Conservation (phyloP, 1,140 invertebrate species). For the Calosoma granatense region DNA sequence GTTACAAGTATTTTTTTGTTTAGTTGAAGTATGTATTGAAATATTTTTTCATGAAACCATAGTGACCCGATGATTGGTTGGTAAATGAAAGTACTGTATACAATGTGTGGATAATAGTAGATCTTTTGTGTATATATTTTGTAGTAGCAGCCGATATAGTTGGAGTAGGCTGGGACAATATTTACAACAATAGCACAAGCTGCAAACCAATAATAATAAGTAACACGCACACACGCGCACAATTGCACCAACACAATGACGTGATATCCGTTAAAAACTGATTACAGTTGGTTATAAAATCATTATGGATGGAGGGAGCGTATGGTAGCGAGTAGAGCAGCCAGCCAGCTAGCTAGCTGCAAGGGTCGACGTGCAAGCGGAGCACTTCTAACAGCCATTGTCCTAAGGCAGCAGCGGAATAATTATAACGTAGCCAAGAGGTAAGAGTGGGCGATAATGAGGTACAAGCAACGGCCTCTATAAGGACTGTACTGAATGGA, state of each 20-base stretch:
- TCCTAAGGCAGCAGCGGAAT: neutral
- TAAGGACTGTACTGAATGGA: neutral
- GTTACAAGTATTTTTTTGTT: no score
- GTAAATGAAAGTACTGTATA: no score
- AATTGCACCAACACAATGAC: neutral
- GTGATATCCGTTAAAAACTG: neutral
- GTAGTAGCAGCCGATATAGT: no score
- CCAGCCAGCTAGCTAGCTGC: no score
- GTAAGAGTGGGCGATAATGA: conserved; percentile 3
- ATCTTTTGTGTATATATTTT: no score
- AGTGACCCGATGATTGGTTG: no score
- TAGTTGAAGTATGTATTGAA: no score
- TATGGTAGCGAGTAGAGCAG: no score
- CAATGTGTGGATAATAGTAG: no score
- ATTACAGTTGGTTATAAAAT: neutral
- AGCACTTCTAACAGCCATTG: neutral
- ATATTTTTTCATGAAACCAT: no score
- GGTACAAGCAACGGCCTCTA: conserved; percentile 2
- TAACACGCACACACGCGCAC: neutral
- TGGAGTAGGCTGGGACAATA: no score
- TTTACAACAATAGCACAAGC: no score
- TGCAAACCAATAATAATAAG: neutral
- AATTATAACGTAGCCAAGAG: conserved; percentile 3
- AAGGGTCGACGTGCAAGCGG: neutral
- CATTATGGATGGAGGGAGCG: neutral